A percentile compares a stretch with the other conserved stretches of the same genome.
phyloP scores from a whole-genome alignment of 2,888 invertebrate species.

The Glyphotaelius pellucidus region DNA sequence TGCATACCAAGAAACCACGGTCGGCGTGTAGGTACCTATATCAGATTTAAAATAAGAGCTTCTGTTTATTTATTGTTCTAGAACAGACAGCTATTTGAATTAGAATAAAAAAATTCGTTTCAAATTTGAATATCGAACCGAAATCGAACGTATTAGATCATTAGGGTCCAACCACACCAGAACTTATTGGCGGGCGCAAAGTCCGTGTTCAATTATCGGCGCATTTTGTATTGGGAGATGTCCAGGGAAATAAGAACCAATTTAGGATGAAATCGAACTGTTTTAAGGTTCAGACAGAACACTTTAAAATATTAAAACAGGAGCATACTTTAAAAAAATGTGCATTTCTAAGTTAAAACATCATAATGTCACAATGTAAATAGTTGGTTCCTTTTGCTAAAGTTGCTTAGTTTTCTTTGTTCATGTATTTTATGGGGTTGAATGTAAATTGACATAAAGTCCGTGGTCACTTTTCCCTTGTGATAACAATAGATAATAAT shows the following conservation, averaged over 20 bases:
- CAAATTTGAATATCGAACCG: conserved; percentile 60
- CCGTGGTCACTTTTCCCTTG: conserved; percentile 51
- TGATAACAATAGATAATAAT: conserved; percentile 61
- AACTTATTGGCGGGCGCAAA: conserved; percentile 55
- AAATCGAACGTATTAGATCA: conserved; percentile 59
- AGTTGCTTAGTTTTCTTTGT: neutral
- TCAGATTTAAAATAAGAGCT: conserved; percentile 49
- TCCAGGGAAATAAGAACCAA: conserved; percentile 54
- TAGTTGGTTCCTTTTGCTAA: neutral
- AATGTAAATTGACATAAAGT: conserved; percentile 53
- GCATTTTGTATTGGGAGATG: conserved; percentile 20
- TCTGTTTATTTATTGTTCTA: conserved; percentile 51
- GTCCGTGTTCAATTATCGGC: conserved; percentile 54
- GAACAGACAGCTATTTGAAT: conserved; percentile 46
- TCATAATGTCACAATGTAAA: too few species aligned
- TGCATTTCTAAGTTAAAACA: too few species aligned
- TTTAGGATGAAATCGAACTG: conserved; percentile 57
- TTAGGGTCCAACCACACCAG: conserved; percentile 49
- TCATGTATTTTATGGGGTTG: neutral
- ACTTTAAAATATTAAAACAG: neutral
- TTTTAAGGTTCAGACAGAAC: conserved; percentile 10
- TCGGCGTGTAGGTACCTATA: neutral
- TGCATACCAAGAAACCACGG: neutral
- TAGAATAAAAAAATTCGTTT: conserved; percentile 40
- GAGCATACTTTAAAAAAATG: neutral